These are phyloP conservation scores for Nemopilema nomurai DNA, from an alignment of 30 jellyfish, hydroid and myxozoan genomes.

Conservation along the genomic window DNA sequence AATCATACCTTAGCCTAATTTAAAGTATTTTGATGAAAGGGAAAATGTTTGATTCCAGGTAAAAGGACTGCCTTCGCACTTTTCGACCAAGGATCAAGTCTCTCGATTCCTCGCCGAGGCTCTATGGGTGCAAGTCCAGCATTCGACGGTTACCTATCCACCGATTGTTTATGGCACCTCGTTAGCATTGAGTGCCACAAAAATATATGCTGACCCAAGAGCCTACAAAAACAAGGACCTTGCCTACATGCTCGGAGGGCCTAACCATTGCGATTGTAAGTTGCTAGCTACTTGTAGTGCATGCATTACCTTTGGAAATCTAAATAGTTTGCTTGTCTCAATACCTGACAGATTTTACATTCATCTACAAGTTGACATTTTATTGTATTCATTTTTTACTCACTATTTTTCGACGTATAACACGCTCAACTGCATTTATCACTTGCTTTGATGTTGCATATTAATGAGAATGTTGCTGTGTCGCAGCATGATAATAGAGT, in stretches of 20 bases:
- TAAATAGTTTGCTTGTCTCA: no score
- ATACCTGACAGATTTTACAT: no score
- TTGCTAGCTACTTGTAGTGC: neutral
- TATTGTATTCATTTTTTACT: no score
- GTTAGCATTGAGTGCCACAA: conserved; percentile 57
- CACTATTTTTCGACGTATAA: no score
- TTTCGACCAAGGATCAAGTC: conserved; percentile 35
- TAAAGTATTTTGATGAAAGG: no score
- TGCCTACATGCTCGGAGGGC: conserved; percentile 65
- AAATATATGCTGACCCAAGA: conserved; percentile 63
- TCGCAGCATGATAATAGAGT: no score
- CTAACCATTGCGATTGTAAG: conserved; percentile 67
- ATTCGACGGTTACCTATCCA: conserved; percentile 77
- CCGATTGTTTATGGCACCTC: conserved; percentile 46
- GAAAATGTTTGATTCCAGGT: conserved; percentile 23
- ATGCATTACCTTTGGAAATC: neutral
- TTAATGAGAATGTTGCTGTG: no score
- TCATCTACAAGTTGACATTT: no score
- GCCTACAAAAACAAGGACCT: conserved; percentile 11
- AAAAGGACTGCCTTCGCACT: conserved; percentile 73
- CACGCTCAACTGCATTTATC: no score
- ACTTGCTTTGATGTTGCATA: no score
- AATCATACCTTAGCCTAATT: no score
- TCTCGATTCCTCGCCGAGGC: conserved; percentile 43
- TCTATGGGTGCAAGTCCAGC: conserved; percentile 77